Conservation (phyloP, 1,140 invertebrate species). For the Drosophila orosa region DNA sequence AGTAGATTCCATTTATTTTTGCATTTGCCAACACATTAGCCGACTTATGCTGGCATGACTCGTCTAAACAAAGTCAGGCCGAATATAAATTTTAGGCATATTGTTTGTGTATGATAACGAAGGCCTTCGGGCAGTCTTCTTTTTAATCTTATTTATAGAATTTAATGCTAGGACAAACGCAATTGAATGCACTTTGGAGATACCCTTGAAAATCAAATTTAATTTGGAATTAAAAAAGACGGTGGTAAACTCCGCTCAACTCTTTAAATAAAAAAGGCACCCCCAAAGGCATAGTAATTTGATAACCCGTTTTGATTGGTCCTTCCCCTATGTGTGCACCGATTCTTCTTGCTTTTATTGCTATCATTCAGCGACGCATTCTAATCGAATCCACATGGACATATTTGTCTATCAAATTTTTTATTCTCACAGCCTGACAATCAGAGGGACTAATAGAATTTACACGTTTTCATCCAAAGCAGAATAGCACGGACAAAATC, state of each 20-base stretch:
- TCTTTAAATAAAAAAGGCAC: too few relatives aligned
- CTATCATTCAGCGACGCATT: background rate
- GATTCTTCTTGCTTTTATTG: conserved; percentile 4
- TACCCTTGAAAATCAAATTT: background rate
- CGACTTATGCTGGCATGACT: conserved; percentile 7
- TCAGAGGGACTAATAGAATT: conserved; percentile 54
- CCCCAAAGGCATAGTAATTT: background rate
- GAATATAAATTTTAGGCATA: conserved; percentile 3
- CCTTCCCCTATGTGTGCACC: background rate
- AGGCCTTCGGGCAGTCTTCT: background rate
- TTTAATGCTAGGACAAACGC: background rate
- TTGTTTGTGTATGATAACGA: conserved; percentile 13
- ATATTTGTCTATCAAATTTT: conserved; percentile 34
- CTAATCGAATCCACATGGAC: conserved; percentile 21
- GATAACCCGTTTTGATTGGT: background rate
- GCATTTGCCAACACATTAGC: conserved; percentile 31
- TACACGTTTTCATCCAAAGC: conserved; percentile 36
- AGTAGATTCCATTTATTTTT: conserved; percentile 37
- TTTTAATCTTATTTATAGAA: background rate
- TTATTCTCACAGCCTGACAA: conserved; percentile 21
- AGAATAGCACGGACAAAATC: background rate
- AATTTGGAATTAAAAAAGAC: background rate
- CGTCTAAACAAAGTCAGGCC: conserved; percentile 26
- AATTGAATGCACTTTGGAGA: background rate
- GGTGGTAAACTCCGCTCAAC: background rate